Conservation (phyloP, 2,888 invertebrate genomes). For the Limenitis camilla region DNA sequence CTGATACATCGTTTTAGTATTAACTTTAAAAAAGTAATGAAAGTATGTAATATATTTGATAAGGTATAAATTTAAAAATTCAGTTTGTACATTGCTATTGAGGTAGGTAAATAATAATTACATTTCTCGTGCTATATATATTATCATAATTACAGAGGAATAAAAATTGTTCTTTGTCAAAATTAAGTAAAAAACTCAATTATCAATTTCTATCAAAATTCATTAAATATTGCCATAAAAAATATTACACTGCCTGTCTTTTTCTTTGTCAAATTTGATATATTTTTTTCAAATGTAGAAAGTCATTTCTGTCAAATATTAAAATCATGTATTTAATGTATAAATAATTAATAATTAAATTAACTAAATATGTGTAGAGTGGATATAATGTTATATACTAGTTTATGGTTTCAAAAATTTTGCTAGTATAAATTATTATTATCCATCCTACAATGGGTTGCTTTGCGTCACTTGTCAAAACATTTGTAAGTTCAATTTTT, state of each 20-base stretch:
- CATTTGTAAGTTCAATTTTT: constrained; percentile 31
- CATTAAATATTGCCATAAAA: not conserved
- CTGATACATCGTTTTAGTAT: too few relatives aligned
- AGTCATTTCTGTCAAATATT: constrained; percentile 2
- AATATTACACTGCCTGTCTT: not conserved
- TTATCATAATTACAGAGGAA: not conserved
- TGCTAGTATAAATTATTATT: not conserved
- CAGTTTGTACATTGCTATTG: too few relatives aligned
- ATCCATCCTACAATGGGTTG: constrained; percentile 30
- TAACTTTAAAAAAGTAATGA: too few relatives aligned
- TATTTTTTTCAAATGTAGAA: constrained; percentile 1
- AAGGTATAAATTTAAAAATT: too few relatives aligned
- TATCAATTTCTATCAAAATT: not conserved
- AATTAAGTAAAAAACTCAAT: not conserved
- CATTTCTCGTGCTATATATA: too few relatives aligned
- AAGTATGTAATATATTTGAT: too few relatives aligned
- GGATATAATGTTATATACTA: not conserved
- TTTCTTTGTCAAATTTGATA: not conserved
- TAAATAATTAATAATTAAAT: not conserved
- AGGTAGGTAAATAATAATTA: too few relatives aligned
- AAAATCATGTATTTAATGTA: not conserved
- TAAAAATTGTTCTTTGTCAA: too few relatives aligned
- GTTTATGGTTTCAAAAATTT: not conserved
- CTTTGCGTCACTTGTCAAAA: constrained; percentile 32
- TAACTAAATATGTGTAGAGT: not conserved